These are phyloP conservation scores for Calyptomena viridis DNA, from an alignment of 2,113 vertebrate species.

Conservation along the genomic window DNA sequence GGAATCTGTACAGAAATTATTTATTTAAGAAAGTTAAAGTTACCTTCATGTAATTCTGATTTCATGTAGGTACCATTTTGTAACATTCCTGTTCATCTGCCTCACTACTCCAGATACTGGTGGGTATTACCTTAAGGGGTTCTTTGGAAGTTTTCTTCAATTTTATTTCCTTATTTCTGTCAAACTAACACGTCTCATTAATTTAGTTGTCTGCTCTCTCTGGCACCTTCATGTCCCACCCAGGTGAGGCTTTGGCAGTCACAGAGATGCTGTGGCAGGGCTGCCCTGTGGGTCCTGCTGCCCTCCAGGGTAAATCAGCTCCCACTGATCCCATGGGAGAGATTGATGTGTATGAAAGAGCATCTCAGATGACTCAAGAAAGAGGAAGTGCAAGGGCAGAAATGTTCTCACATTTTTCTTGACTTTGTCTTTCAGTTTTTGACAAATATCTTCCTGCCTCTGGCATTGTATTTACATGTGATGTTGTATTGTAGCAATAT, in stretches of 20 bases:
- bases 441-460: not conserved
- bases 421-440: not conserved
- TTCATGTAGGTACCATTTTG: not conserved
- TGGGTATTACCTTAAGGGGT: not conserved
- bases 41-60: not conserved
- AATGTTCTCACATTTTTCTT: not conserved
- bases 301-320: not conserved
- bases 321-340: not conserved
- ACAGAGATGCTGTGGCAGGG: not conserved
- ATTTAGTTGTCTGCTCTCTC: not conserved
- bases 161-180: not conserved
- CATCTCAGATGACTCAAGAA: not conserved
- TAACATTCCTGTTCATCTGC: not conserved
- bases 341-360: not conserved
- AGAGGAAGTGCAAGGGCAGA: not conserved
- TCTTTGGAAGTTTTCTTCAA: not conserved
- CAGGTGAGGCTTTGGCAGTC: not conserved
- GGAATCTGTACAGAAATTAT: not conserved
- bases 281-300: not conserved
- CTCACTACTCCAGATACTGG: not conserved
- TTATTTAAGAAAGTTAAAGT: not conserved
- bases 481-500: not conserved
- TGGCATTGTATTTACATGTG: rapidly evolving
- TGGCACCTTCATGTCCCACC: not conserved
- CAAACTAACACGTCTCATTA: not conserved